A percentile compares a stretch with the other conserved stretches of the same genome.
Conservation (phyloP, 2,888 invertebrate genomes). For the Hirtodrosophila histrioides region DNA sequence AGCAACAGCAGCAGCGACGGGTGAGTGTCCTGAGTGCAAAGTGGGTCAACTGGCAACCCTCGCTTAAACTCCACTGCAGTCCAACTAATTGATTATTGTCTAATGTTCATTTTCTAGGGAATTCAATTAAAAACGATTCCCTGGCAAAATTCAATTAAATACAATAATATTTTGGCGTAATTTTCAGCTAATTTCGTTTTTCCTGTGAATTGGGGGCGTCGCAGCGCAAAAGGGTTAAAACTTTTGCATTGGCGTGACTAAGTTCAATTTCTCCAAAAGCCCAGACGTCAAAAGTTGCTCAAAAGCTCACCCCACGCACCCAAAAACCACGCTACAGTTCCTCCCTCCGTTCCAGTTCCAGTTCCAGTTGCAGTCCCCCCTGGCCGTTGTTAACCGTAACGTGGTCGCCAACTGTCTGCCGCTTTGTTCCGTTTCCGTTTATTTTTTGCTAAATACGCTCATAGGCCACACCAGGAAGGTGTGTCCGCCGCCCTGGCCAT, state of each 20-base stretch:
- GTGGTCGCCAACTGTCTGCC: slow-evolving; percentile 59
- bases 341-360: slow-evolving; percentile 2
- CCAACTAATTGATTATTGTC: slow-evolving; percentile 40
- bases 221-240: slow-evolving; percentile 61
- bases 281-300: slow-evolving; percentile 49
- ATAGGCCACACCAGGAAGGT: slow-evolving; percentile 55
- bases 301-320: slow-evolving; percentile 34
- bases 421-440: slow-evolving; percentile 75
- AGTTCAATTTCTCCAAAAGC: slow-evolving; percentile 63
- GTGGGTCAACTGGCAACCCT: slow-evolving; percentile 48
- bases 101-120: slow-evolving; percentile 43
- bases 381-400: slow-evolving; percentile 41
- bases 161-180: slow-evolving; percentile 48
- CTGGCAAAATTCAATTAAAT: slow-evolving; percentile 66
- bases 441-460: slow-evolving; percentile 42
- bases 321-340: neutral
- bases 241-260: slow-evolving; percentile 69
- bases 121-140: slow-evolving; percentile 60
- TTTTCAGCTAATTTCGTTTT: slow-evolving; percentile 66
- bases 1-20: slow-evolving; percentile 21
- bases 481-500: slow-evolving; percentile 60
- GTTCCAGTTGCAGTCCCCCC: slow-evolving; percentile 4
- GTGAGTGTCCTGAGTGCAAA: slow-evolving; percentile 48
- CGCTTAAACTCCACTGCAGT: slow-evolving; percentile 1
- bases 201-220: slow-evolving; percentile 59